phyloP scores from a whole-genome alignment of 2,888 invertebrate genomes.

The Drosophila pseudotalamancana region DNA sequence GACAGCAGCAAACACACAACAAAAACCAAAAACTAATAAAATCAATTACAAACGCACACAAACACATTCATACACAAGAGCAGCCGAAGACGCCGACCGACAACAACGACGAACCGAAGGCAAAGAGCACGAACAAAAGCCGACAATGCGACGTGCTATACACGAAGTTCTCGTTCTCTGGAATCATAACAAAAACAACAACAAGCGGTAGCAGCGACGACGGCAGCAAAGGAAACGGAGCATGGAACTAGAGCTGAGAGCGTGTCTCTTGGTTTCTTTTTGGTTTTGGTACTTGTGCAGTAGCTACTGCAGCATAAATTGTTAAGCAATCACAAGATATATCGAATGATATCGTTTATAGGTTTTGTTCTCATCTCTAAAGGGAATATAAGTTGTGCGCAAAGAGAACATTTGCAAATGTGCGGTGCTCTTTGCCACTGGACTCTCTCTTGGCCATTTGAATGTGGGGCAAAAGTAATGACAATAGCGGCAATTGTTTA shows the following conservation, averaged over 20 bases:
- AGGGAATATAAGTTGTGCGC: conserved; percentile 38
- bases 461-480: conserved; percentile 76
- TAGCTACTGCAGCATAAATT: conserved; percentile 15
- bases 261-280: conserved; percentile 27
- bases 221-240: conserved; percentile 59
- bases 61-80: conserved; percentile 51
- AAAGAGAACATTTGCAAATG: conserved; percentile 38
- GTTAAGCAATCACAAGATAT: conserved; percentile 6
- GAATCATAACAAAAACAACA: conserved; percentile 36
- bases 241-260: conserved; percentile 57
- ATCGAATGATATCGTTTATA: conserved; percentile 16
- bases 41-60: conserved; percentile 81
- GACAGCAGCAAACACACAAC: conserved; percentile 75
- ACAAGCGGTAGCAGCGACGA: conserved; percentile 5
- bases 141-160: conserved; percentile 54
- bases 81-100: conserved; percentile 34
- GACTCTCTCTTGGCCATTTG: conserved; percentile 50
- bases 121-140: conserved; percentile 57
- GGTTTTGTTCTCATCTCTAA: conserved; percentile 32
- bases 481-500: conserved; percentile 74
- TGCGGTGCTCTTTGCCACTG: conserved; percentile 36
- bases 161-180: conserved; percentile 57
- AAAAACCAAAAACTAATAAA: conserved; percentile 82
- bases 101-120: conserved; percentile 33
- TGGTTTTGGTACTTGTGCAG: not conserved